These are phyloP conservation scores for Channa maculata DNA, from an alignment of 2,113 vertebrate species.

Conservation along the genomic window DNA sequence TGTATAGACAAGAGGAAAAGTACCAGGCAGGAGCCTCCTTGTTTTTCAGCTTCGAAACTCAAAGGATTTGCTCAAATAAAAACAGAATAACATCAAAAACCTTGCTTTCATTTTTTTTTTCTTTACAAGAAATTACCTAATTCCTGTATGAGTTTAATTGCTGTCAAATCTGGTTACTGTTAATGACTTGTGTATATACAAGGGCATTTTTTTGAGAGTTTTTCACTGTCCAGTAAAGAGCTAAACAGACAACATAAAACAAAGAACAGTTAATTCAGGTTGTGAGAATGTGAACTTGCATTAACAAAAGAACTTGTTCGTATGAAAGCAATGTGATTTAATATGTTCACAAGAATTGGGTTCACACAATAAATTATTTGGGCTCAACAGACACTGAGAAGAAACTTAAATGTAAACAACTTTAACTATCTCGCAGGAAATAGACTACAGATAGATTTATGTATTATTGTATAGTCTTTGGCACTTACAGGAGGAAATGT, in stretches of 20 bases:
- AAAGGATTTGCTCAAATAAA: not conserved
- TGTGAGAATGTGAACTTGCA: conserved; percentile 3
- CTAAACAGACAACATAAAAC: conserved; percentile 3
- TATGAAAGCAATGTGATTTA: not conserved
- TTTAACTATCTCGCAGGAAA: no score
- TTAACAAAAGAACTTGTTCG: conserved; percentile 13
- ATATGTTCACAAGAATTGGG: not conserved
- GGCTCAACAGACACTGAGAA: no score
- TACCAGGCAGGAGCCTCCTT: conserved; percentile 11
- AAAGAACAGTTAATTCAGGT: not conserved
- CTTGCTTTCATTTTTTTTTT: not conserved
- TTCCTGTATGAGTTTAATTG: not conserved
- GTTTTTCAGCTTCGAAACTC: conserved; percentile 3
- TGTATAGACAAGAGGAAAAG: conserved; percentile 17
- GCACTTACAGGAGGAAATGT: not conserved
- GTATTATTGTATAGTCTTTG: no score
- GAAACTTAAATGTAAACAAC: no score
- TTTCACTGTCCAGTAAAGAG: not conserved
- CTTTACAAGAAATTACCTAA: not conserved
- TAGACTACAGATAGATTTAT: no score
- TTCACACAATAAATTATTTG: no score
- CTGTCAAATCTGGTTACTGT: not conserved
- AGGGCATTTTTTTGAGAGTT: not conserved
- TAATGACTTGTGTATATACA: not conserved
- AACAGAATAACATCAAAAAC: not conserved